These are phyloP conservation scores for Orientallactaga sibirica DNA, from an alignment of 2,797 vertebrate species.

Conservation along the genomic window DNA sequence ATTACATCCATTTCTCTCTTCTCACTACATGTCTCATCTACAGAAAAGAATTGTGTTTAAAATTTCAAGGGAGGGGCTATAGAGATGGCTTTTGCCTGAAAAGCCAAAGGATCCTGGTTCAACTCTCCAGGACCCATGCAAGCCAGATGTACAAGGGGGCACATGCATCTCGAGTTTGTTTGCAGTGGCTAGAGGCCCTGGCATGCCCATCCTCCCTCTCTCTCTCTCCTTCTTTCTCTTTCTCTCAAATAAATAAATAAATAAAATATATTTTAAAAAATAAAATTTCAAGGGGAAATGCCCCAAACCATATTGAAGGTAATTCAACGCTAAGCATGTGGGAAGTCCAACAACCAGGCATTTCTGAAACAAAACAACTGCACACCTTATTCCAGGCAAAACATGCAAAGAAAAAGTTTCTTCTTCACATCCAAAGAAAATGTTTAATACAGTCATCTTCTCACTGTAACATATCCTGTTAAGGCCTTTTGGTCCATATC, in stretches of 20 bases:
- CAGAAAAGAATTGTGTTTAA: slow-evolving; percentile 72
- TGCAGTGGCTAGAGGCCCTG: too few species aligned
- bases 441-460: not conserved
- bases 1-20: slow-evolving; percentile 77
- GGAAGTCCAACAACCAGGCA: not conserved
- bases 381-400: not conserved
- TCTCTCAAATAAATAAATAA: too few species aligned
- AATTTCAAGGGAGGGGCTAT: not conserved
- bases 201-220: too few species aligned
- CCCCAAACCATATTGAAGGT: not conserved
- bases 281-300: not conserved
- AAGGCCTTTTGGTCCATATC: not conserved
- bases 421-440: not conserved
- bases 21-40: not conserved
- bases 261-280: too few species aligned
- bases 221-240: too few species aligned
- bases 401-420: not conserved
- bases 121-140: too few species aligned
- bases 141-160: too few species aligned
- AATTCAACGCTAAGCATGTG: not conserved
- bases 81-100: too few species aligned
- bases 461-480: not conserved
- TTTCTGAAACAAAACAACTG: not conserved
- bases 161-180: too few species aligned
- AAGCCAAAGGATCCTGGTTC: too few species aligned